Base-by-base conservation (phyloP, 2,113 vertebrate species). In the Sciurus niger region DNA sequence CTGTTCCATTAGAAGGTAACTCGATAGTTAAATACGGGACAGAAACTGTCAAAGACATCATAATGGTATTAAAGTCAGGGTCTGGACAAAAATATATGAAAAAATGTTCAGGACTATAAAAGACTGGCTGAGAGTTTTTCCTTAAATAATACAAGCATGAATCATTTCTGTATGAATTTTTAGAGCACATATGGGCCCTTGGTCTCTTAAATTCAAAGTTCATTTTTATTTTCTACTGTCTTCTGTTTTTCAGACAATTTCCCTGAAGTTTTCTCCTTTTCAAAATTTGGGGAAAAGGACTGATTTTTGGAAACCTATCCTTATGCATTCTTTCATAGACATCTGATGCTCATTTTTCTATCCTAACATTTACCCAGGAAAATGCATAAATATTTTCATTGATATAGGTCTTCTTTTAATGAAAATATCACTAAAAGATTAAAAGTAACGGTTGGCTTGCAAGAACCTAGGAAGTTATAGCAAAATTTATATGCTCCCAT, bases 371-470 rank as follows among this genome's bases (percentile, higher is more conserved):
- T 97, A 89, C 60, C 87, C 74, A 80, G n/a, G 13, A 97, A 97
- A 79, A 84, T 90, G 74, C 17, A 95, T 65, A 97, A 98, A 95
- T 89, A 72, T 48, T 84, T 94, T 73, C 51, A 58, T 73, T 96
- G 96, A 94, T 53, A 67, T 90, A 77, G 48, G 6, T 40, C n/a
- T 67, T 58, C 76, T 88, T 97, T 82, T 8, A 63, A 34, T 30
- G 60, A 95, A 97, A 97, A 97, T 13, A 92, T 34, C 1, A 34
- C 37, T 16, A 37, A 82, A 77, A 96, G 24, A 93, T 84, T 84
- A 83, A 95, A 89, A 92, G 40, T 90, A 77, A 89, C 67, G 11
- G 24, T 58, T 84, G 53, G 22, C 58, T 91, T 85, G 37, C 43
- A 58, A 93, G 67, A 48, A 93, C 55, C 13, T 32, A 11, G 30